Evolutionary conservation across 37 sponge, comb jelly and placozoan genomes (phyloP).

Genomic region (Ephydatia muelleri): DNA sequence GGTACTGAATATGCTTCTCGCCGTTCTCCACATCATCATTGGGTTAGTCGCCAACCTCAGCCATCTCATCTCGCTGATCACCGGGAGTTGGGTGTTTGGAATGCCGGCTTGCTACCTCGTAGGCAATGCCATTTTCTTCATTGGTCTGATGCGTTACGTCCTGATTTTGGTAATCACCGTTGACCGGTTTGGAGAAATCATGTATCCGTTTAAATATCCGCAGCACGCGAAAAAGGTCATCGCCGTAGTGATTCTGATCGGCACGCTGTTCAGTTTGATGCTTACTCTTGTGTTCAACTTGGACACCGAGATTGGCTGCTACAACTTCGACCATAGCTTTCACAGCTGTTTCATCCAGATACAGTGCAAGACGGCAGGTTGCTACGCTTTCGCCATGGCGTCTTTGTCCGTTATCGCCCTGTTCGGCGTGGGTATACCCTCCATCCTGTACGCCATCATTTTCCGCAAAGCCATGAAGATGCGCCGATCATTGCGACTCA

Average conservation of each 20-base stretch:
- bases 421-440: not conserved
- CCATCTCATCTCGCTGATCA: not conserved
- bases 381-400: not conserved
- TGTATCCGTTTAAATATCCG: not conserved
- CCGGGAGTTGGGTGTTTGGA: not conserved
- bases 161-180: not conserved
- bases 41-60: not conserved
- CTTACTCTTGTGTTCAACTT: not conserved
- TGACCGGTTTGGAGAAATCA: not conserved
- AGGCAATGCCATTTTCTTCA: not conserved
- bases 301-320: not conserved
- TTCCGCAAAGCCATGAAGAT: not conserved
- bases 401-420: not conserved
- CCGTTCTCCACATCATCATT: not conserved
- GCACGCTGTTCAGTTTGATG: not conserved
- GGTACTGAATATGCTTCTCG: not conserved
- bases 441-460: not conserved
- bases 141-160: not conserved
- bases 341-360: not conserved
- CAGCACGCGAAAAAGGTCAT: not conserved
- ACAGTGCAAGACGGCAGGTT: not conserved
- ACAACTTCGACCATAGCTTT: not conserved
- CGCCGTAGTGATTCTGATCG: not conserved
- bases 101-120: not conserved
- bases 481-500: not conserved